phyloP scores from a whole-genome alignment of 2,888 invertebrate species.

The Melanargia galathea region DNA sequence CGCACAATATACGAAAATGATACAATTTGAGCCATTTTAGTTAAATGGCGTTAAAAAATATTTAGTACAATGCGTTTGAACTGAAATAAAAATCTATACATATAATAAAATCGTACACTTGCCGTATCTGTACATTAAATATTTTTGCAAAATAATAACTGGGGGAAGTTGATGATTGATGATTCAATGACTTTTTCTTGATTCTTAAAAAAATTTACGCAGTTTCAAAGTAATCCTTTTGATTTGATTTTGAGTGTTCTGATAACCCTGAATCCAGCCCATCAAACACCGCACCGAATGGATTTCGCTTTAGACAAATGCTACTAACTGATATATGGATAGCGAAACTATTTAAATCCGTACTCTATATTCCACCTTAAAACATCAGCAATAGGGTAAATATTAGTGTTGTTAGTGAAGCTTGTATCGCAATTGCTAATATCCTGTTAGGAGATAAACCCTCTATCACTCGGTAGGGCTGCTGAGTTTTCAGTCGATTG shows the following conservation, averaged over 20 bases:
- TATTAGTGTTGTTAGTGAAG: background rate
- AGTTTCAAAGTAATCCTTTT: background rate
- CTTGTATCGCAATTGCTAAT: slow-evolving; percentile 32
- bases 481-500: slow-evolving; percentile 27
- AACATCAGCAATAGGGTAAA: background rate
- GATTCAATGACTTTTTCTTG: background rate
- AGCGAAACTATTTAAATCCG: background rate
- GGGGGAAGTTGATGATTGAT: too few species aligned
- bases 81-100: too few species aligned
- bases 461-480: slow-evolving; percentile 27
- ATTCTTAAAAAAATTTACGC: too few species aligned
- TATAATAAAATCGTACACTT: too few species aligned
- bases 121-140: too few species aligned
- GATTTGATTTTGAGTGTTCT: background rate
- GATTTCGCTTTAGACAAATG: slow-evolving; percentile 5
- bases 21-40: too few species aligned
- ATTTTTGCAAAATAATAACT: background rate
- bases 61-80: too few species aligned
- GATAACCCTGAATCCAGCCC: background rate
- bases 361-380: background rate
- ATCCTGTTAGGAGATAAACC: slow-evolving; percentile 33
- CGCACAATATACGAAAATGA: too few species aligned
- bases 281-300: slow-evolving; percentile 10
- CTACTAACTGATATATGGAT: slow-evolving; percentile 1
- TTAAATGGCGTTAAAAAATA: too few species aligned